These are phyloP conservation scores for Drosophila histrio DNA, from an alignment of 2,888 invertebrate species.

Conservation along the genomic window DNA sequence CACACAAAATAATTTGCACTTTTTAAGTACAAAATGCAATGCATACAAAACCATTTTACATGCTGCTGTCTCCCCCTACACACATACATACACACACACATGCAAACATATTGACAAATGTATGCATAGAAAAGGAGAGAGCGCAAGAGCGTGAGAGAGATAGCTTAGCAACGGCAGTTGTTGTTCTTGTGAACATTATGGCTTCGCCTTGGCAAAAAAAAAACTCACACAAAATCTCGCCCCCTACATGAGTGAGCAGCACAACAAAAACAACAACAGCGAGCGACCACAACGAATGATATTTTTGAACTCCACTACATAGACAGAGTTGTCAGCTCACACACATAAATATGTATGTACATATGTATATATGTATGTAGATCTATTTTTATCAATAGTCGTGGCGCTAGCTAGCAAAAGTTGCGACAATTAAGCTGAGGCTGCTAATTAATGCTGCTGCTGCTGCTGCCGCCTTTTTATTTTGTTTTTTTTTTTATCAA, in stretches of 20 bases:
- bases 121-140: conserved; percentile 39
- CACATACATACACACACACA: conserved; percentile 6
- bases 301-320: conserved; percentile 75
- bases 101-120: conserved; percentile 2
- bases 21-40: conserved; percentile 72
- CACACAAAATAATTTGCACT: conserved; percentile 66
- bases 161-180: conserved; percentile 63
- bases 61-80: conserved; percentile 30
- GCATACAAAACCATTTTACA: conserved; percentile 58
- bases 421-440: conserved; percentile 41
- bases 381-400: conserved; percentile 39
- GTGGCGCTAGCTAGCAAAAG: conserved; percentile 31
- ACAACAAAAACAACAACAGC: conserved; percentile 31
- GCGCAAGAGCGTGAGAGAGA: conserved; percentile 25
- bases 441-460: conserved; percentile 51
- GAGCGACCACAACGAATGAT: conserved; percentile 52
- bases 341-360: background rate
- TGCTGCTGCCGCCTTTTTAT: no score
- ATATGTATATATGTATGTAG: conserved; percentile 6
- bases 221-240: conserved; percentile 59
- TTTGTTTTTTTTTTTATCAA: conserved; percentile 47
- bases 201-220: conserved; percentile 65
- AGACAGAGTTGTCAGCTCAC: conserved; percentile 65
- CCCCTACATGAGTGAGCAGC: conserved; percentile 55
- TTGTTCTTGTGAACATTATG: conserved; percentile 72